A percentile compares a stretch with the other conserved stretches of the same genome.
Evolutionary conservation across 2,113 vertebrate species (phyloP).

Genomic region (Pteropus alecto): DNA sequence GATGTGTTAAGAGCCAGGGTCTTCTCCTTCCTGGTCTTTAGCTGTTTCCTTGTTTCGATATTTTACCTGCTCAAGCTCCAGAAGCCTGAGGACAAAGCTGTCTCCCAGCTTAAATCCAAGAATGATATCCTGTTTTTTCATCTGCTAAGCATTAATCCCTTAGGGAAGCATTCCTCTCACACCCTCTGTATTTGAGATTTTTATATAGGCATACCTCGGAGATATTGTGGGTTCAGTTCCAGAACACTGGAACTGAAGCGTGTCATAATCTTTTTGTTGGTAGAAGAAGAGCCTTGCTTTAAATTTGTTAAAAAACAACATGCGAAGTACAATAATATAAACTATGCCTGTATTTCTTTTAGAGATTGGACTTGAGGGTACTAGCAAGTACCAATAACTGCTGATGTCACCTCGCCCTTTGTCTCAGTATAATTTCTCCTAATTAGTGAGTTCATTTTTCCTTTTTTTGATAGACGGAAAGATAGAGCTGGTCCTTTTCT

Average conservation of each 20-base stretch:
- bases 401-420: background rate
- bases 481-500: background rate
- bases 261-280: background rate
- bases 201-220: background rate
- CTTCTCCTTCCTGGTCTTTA: background rate
- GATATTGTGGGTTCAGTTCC: background rate
- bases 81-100: background rate
- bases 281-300: background rate
- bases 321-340: background rate
- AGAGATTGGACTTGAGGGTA: background rate
- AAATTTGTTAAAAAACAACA: background rate
- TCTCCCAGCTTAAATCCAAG: background rate
- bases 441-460: background rate
- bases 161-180: background rate
- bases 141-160: background rate
- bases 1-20: background rate
- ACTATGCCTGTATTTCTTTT: background rate
- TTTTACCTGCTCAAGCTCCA: background rate
- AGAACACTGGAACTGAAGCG: background rate
- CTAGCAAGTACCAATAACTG: background rate
- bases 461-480: too few species aligned
- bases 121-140: background rate
- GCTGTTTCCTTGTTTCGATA: background rate
- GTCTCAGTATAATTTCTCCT: background rate
- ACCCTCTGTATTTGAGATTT: background rate